These are phyloP conservation scores for Odobenus rosmarus DNA, from an alignment of 2,113 vertebrate genomes.

Conservation along the genomic window DNA sequence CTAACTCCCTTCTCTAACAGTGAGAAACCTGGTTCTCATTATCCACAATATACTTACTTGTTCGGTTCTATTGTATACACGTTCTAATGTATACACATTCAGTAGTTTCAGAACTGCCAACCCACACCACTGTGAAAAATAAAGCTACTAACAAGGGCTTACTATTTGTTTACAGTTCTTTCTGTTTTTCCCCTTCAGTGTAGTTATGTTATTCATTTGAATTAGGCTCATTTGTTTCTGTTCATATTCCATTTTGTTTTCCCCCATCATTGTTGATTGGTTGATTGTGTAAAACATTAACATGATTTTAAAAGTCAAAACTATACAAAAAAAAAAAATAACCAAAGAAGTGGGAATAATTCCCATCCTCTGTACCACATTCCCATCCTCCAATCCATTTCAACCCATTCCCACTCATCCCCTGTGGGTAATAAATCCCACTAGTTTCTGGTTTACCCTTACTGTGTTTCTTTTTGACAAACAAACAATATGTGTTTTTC, in stretches of 20 bases:
- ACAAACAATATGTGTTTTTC: background rate
- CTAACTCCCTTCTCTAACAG: background rate
- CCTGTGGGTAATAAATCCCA: background rate
- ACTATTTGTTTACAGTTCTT: background rate
- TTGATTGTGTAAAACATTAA: background rate
- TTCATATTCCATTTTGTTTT: slow-evolving; percentile 5
- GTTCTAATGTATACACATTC: background rate
- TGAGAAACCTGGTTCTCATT: slow-evolving; percentile 4
- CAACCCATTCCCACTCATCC: background rate
- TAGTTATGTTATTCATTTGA: background rate
- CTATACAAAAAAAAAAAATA: slow-evolving; percentile 17
- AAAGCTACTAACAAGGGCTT: slow-evolving; percentile 26
- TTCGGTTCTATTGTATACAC: background rate
- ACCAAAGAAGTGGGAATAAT: background rate
- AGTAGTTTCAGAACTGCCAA: slow-evolving; percentile 36
- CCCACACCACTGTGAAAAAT: slow-evolving; percentile 8
- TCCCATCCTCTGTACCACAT: background rate
- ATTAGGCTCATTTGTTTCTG: slow-evolving; percentile 35
- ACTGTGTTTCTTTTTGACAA: slow-evolving; percentile 24
- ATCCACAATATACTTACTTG: slow-evolving; percentile 29
- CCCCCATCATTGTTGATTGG: background rate
- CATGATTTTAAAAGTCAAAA: slow-evolving; percentile 8
- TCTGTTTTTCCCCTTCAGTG: background rate
- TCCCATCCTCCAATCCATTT: background rate
- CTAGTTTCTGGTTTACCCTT: background rate